phyloP scores from a whole-genome alignment of 2,888 invertebrate genomes.

The Heliconius erato region DNA sequence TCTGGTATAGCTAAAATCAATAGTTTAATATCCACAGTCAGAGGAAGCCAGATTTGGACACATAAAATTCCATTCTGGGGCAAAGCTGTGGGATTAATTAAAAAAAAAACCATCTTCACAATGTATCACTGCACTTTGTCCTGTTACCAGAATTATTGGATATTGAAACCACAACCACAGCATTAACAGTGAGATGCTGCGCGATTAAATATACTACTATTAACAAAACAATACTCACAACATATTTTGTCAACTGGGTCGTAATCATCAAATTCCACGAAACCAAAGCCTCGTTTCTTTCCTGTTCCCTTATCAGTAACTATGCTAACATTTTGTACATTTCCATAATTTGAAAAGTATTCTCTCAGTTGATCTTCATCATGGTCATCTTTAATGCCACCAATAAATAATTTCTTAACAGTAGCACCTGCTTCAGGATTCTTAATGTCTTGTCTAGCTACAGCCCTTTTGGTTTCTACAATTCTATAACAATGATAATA shows the following conservation, averaged over 20 bases:
- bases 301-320: conserved; percentile 97
- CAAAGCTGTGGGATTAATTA: conserved; percentile 74
- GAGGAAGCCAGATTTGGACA: conserved; percentile 83
- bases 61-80: conserved; percentile 78
- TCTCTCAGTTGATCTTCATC: conserved; percentile 95
- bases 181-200: not conserved
- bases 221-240: conserved; percentile 88
- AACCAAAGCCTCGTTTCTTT: conserved; percentile 98
- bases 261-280: conserved; percentile 98
- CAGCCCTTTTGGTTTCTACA: conserved; percentile 98
- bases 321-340: conserved; percentile 93
- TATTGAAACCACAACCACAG: too few species aligned
- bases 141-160: too few species aligned
- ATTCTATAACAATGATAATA: conserved; percentile 84
- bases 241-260: conserved; percentile 99
- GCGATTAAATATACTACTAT: conserved; percentile 17
- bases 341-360: conserved; percentile 94
- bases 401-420: conserved; percentile 97
- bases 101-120: not conserved
- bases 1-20: conserved; percentile 83
- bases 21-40: conserved; percentile 80
- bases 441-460: conserved; percentile 96
- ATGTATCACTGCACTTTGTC: not conserved
- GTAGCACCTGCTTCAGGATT: conserved; percentile 97
- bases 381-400: conserved; percentile 97